phyloP scores from a whole-genome alignment of 2,113 vertebrate species.

The Addax nasomaculatus region DNA sequence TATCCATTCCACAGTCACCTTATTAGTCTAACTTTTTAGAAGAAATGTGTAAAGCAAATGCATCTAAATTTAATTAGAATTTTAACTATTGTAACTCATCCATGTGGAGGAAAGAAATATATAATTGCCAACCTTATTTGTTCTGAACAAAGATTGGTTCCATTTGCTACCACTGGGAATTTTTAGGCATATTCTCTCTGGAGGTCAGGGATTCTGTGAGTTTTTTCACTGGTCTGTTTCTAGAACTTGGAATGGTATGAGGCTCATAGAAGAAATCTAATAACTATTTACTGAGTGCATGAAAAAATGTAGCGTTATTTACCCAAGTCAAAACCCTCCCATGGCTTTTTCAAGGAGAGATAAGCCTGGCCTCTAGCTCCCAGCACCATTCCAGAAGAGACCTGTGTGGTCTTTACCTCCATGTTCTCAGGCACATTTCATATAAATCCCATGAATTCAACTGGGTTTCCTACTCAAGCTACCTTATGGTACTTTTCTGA shows the following conservation, averaged over 20 bases:
- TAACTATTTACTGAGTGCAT: not conserved
- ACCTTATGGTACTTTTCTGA: not conserved
- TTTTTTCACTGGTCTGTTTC: not conserved
- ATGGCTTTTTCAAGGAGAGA: not conserved
- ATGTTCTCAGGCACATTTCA: not conserved
- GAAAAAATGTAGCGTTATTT: not conserved
- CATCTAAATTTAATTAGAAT: constrained; percentile 6
- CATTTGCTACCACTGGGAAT: not conserved
- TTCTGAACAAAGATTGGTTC: not conserved
- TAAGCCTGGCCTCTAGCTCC: not conserved
- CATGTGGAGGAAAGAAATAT: not conserved
- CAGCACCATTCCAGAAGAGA: not conserved
- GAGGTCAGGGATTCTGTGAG: not conserved
- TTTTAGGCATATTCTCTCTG: not conserved
- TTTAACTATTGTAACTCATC: not conserved
- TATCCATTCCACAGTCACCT: not conserved
- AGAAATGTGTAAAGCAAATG: not conserved
- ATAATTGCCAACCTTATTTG: not conserved
- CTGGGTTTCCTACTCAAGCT: not conserved
- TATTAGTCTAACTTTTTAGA: constrained; percentile 19
- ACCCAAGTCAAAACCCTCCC: not conserved
- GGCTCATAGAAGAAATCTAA: not conserved
- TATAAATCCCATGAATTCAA: not conserved
- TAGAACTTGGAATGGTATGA: not conserved
- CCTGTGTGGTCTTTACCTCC: not conserved